Base-by-base conservation (phyloP, 64 coral and sea anemone genomes). In the Montipora efflorescens region DNA sequence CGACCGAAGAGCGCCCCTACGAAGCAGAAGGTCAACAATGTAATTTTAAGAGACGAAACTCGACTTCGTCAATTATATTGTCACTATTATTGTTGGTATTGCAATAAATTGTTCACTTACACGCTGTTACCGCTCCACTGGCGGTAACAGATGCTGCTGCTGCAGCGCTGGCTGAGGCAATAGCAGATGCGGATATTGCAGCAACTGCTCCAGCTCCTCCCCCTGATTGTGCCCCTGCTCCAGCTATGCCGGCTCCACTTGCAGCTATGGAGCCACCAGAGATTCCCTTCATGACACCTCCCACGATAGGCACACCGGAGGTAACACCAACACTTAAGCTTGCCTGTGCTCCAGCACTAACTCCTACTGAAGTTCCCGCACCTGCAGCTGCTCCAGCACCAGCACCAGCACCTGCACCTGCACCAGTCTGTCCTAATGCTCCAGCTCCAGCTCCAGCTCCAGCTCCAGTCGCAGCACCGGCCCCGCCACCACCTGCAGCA, bases 201-300 rank as follows among this genome's bases (percentile, higher is more conserved):
- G 92, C 84, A 12, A 45, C 55, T 18, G 15, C 23, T 8, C 82
- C 92, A 52, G 92, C 92, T 23, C 59, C 92, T 12, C 82, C 82
- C 48, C 82, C 84, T 67, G 81, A 52, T 67, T 58, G 47, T 28
- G 78, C 62, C 76, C 89, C 89, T 45, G 79, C 20, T 28, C 78
- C 49, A 16, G 77, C 21, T 49, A 81, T 28, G 7, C 20, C 55
- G 20, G 44, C 47, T 2, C 45, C 76, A 48, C 2, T 46, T 15
- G 36, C 49, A 8, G 48, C 78, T 20, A 3, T 48, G 20, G 9
- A 7, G 20, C 53, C 53, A 15, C 79, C 23, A 22, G 78, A 46
- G 36, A 23, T 74, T n/a, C 10, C 76, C 79, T 36, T 23, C 52
- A 19, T 51, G 23, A 51, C 79, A 14, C 21, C 79, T 16, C 47